A percentile compares a stretch with the other conserved stretches of the same genome.
phyloP scores from a whole-genome alignment of 2,888 invertebrate species.

The Lycophotia porphyrea region DNA sequence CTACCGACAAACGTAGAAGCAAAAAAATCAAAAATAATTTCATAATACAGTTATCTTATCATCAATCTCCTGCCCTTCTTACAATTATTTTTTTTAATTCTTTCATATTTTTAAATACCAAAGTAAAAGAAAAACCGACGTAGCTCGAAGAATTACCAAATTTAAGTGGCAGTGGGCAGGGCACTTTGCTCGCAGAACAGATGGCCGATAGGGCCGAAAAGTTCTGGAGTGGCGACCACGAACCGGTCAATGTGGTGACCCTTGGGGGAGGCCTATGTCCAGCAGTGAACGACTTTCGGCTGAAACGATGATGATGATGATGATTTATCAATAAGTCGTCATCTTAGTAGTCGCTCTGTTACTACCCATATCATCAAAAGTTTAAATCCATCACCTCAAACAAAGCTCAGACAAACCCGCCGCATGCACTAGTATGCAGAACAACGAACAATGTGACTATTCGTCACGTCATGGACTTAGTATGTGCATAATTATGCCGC shows the following conservation, averaged over 20 bases:
- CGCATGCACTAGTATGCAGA: conserved; percentile 35
- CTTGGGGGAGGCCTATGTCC: no score
- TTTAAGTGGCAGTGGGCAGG: no score
- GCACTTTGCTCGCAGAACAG: no score
- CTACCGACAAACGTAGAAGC: background rate
- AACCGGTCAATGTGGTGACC: no score
- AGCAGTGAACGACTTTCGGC: no score
- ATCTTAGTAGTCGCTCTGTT: background rate
- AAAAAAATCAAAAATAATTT: background rate
- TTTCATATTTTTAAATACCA: background rate
- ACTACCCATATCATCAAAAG: background rate
- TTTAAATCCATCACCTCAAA: background rate
- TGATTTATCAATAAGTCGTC: background rate
- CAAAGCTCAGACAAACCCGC: conserved; percentile 38
- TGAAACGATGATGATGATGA: no score
- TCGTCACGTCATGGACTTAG: conserved; percentile 68
- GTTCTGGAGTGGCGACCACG: no score
- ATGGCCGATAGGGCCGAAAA: no score
- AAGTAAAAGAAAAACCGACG: no score
- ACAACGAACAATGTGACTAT: conserved; percentile 64
- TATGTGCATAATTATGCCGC: conserved; percentile 69
- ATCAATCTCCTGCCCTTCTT: background rate
- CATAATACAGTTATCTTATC: background rate
- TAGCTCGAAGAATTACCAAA: no score
- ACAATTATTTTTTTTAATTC: background rate